Percentiles rank a stretch among this genome's conserved stretches.
Conservation (phyloP, 2,797 vertebrate genomes). For the Muscicapa comitata region DNA sequence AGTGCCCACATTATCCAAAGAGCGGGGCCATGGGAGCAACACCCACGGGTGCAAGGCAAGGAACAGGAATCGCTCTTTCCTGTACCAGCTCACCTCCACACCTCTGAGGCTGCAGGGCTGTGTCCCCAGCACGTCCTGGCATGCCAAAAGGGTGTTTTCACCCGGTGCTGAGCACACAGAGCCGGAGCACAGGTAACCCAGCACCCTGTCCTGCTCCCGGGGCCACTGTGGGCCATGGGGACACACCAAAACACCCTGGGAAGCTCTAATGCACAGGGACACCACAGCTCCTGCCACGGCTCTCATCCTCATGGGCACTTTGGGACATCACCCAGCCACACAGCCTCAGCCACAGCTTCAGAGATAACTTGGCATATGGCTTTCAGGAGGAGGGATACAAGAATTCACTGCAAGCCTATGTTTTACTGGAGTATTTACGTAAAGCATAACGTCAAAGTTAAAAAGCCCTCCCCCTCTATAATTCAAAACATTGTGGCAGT, state of each 20-base stretch:
- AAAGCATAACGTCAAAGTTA: neutral
- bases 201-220: rapidly evolving
- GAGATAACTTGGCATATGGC: rapidly evolving
- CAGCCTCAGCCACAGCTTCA: neutral
- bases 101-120: rapidly evolving
- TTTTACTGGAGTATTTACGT: neutral
- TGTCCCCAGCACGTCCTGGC: rapidly evolving
- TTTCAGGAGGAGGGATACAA: neutral
- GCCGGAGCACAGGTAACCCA: neutral
- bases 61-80: rapidly evolving
- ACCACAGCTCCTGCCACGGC: neutral
- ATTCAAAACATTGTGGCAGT: neutral
- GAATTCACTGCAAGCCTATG: neutral
- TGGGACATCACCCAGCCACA: neutral
- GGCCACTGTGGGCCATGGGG: rapidly evolving
- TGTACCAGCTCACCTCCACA: rapidly evolving
- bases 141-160: neutral
- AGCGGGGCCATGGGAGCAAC: rapidly evolving
- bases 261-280: neutral
- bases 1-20: neutral
- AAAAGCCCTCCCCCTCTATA: neutral
- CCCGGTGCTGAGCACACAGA: rapidly evolving
- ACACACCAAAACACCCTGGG: rapidly evolving
- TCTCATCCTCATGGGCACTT: rapidly evolving
- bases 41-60: rapidly evolving